A percentile compares a stretch with the other conserved stretches of the same genome.
Evolutionary conservation across 2,888 invertebrate genomes (phyloP).

Genomic region (Stenodera caucasica): DNA sequence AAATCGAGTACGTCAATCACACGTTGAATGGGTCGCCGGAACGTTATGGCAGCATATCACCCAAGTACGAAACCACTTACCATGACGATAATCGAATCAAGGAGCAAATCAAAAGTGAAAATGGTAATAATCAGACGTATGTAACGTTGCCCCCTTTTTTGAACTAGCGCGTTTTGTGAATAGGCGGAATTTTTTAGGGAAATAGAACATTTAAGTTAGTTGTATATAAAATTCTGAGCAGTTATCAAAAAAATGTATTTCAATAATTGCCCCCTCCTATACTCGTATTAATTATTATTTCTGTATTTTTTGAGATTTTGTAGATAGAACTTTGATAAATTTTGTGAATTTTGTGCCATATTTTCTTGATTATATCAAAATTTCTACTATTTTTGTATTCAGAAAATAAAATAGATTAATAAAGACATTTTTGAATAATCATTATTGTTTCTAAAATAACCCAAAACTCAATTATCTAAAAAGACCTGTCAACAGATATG

Average conservation of each 20-base stretch:
- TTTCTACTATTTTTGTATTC: neutral
- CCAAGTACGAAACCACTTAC: constrained; percentile 62
- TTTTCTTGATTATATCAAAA: neutral
- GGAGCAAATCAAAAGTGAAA: constrained; percentile 50
- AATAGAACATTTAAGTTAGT: no score
- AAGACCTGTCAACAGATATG: no score
- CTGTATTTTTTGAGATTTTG: neutral
- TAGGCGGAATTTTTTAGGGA: constrained; percentile 30
- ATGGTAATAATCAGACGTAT: constrained; percentile 61
- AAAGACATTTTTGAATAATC: neutral
- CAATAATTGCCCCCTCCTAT: neutral
- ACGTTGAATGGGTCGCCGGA: constrained; percentile 56
- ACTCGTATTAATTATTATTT: neutral
- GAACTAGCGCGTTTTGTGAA: constrained; percentile 58
- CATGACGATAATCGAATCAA: constrained; percentile 53
- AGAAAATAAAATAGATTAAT: neutral
- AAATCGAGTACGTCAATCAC: constrained; percentile 57
- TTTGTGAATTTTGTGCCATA: neutral
- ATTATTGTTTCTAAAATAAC: no score
- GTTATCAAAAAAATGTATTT: neutral
- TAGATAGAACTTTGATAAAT: neutral
- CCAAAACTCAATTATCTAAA: no score
- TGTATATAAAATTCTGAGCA: constrained; percentile 2
- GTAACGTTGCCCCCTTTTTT: constrained; percentile 77
- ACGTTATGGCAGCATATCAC: constrained; percentile 64